Evolutionary conservation across 1,140 invertebrate species (phyloP).

Genomic region (Mizuhopecten yessoensis): DNA sequence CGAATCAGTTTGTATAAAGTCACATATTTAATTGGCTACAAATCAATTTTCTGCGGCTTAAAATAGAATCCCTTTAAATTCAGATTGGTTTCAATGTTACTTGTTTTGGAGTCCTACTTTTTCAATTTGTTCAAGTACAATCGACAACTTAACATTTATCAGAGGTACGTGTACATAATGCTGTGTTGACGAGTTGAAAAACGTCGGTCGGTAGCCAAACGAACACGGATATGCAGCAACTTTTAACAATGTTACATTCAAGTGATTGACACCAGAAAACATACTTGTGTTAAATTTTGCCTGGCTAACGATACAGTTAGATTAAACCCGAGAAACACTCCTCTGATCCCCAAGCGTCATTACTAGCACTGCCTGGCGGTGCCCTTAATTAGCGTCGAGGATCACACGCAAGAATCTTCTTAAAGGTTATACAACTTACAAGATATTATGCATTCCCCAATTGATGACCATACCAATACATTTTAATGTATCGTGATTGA

Average conservation of each 20-base stretch:
- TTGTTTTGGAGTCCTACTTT: no score
- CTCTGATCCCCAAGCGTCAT: neutral
- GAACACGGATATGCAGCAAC: neutral
- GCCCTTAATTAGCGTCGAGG: neutral
- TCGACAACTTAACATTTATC: no score
- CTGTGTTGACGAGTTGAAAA: neutral
- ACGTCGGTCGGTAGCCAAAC: neutral
- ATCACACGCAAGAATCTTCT: neutral
- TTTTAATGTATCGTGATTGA: no score
- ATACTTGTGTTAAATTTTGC: slow-evolving; percentile 5
- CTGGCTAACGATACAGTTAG: slow-evolving; percentile 16
- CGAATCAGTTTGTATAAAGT: no score
- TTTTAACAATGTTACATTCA: neutral
- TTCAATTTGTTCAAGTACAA: no score
- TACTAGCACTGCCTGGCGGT: neutral
- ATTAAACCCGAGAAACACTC: neutral
- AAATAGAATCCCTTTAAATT: no score
- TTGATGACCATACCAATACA: no score
- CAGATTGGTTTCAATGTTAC: no score
- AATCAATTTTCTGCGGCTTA: no score
- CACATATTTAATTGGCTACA: no score
- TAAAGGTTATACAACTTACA: neutral
- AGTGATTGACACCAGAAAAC: slow-evolving; percentile 28
- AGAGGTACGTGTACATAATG: neutral
- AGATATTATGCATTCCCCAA: neutral